Percentiles rank a stretch among this genome's conserved stretches.
These are phyloP conservation scores for Murina feae DNA, from an alignment of 2,113 vertebrate species.

Conservation along the genomic window DNA sequence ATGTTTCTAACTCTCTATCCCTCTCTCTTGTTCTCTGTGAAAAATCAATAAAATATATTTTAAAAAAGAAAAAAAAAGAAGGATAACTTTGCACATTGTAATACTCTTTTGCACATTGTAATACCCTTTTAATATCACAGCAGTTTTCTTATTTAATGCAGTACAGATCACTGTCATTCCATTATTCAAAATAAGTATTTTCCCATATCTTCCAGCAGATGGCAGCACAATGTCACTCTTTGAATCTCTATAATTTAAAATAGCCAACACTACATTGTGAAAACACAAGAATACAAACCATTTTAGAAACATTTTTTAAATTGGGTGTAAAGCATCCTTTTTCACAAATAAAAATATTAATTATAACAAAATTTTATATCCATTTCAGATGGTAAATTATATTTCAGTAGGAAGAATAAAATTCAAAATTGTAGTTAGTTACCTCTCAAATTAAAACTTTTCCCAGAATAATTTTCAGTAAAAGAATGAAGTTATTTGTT, in stretches of 20 bases:
- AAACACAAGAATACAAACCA: background rate
- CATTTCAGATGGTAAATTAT: background rate
- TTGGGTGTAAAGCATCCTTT: background rate
- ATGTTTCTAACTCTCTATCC: no score
- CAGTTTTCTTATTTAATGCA: background rate
- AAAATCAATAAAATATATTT: no score
- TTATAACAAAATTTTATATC: background rate
- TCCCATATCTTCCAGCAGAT: background rate
- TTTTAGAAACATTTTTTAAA: background rate
- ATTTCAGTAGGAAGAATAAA: background rate
- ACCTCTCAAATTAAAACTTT: background rate
- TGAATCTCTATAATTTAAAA: background rate
- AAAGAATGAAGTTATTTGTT: background rate
- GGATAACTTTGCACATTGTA: background rate
- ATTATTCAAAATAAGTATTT: background rate
- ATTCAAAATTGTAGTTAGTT: background rate
- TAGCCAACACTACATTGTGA: background rate
- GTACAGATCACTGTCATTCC: no score
- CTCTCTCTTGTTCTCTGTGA: no score
- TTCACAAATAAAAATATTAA: background rate
- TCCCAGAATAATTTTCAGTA: background rate
- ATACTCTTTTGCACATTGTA: background rate
- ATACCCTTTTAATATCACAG: background rate
- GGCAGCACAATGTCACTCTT: conserved; percentile 11
- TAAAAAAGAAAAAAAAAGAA: no score